Evolutionary conservation across 2,113 vertebrate genomes (phyloP), one percentile per base, ranked within the genome.

Genomic region (Chamaetylas fuelleborni): DNA sequence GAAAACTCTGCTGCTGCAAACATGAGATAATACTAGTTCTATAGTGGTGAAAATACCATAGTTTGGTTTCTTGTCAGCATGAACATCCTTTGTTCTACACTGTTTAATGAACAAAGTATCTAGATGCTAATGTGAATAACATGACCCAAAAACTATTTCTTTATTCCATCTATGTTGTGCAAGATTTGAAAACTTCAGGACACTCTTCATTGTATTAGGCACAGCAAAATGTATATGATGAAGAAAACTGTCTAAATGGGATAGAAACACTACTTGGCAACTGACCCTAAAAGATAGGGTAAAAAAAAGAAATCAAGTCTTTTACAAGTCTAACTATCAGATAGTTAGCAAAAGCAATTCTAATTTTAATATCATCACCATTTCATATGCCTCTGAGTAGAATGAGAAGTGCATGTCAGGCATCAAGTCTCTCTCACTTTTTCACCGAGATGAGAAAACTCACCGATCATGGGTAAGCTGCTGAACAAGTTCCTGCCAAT

Each of bases 401-500:
- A 90, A 71, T 5, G 10, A 57, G 29, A 88, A 47, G n/a, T 0
- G 0, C 51, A 45, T 6, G 16, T 62, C 72, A 86, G 26, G 17
- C 67, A 74, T 5, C 14, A 5, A 74, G 56, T 17, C 5, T 23
- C 31, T 77, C 43, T 58, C 12, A 5, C 38, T 79, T 76, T 47
- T 48, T 28, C 31, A 31, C 45, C 0, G 1, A 62, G 77, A 60
- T 15, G 34, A 51, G 29, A n/a, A 28, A 56, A 91, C 97, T 97
- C 73, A 99, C 99, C 99, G 98, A 84, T 99, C 99, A 4, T 99
- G 99, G 0, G 99, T 99, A 91, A 99, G 98, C 74, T 99, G 99
- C 45, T 99, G 99, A 94, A 99, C 99, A 64, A 99, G 98, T 64
- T 99, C 99, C 96, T 99, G 99, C 99, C 99, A 99, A 86, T 99